Evolutionary conservation across 2,113 vertebrate genomes (phyloP).

Genomic region (Poecilia latipinna): DNA sequence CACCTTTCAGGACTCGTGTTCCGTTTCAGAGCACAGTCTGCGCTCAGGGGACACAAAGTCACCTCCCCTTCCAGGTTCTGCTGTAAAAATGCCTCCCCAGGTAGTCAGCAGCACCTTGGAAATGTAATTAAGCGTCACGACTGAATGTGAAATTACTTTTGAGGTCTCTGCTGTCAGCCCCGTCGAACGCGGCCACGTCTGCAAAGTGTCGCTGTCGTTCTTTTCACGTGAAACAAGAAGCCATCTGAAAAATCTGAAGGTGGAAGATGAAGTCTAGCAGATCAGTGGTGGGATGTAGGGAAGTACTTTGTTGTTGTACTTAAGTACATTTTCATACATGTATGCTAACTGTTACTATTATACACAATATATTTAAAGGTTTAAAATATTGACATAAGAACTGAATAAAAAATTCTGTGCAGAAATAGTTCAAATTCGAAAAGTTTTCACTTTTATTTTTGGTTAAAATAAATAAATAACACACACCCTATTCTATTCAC

Average conservation of each 20-base stretch:
- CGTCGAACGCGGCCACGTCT: constrained; percentile 10
- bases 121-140: constrained; percentile 67
- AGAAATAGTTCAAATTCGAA: too few species aligned
- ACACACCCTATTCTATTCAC: too few species aligned
- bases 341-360: too few species aligned
- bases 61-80: constrained; percentile 47
- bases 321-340: too few species aligned
- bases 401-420: too few species aligned
- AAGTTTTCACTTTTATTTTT: too few species aligned
- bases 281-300: too few species aligned
- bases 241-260: not conserved
- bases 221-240: not conserved
- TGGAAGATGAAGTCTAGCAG: not conserved
- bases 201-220: constrained; percentile 7
- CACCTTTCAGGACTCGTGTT: constrained; percentile 62
- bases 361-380: too few species aligned
- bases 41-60: constrained; percentile 59
- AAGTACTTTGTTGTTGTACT: too few species aligned
- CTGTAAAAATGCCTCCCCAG: constrained; percentile 57
- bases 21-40: constrained; percentile 43
- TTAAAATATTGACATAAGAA: too few species aligned
- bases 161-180: constrained; percentile 38
- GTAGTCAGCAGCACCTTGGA: constrained; percentile 60
- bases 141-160: constrained; percentile 45
- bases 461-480: too few species aligned